Conservation (phyloP, 2,113 vertebrate species). For the Columba janthina region DNA sequence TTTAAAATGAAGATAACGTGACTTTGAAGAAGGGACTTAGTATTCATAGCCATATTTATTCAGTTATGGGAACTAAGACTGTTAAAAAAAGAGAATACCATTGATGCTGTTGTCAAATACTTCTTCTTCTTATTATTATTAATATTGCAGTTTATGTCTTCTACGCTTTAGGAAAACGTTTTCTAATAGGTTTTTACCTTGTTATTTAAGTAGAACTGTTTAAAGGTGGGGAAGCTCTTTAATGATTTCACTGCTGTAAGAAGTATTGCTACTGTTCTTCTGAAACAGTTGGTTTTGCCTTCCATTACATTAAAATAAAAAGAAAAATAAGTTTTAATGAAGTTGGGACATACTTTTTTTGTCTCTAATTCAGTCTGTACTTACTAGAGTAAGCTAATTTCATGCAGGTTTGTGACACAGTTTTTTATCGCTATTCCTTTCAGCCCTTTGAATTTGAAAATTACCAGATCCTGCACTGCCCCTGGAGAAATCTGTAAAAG, state of each 20-base stretch:
- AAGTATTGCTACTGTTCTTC: not conserved
- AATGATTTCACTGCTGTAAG: not conserved
- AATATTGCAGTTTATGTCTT: not conserved
- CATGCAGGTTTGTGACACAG: not conserved
- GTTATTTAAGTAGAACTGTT: not conserved
- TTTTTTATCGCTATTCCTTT: not conserved
- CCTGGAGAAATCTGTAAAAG: not conserved
- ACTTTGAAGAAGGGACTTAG: not conserved
- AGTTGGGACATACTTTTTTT: not conserved
- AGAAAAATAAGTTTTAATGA: not conserved
- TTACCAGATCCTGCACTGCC: not conserved
- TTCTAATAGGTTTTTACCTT: not conserved
- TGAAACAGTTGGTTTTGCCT: not conserved
- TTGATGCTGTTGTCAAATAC: not conserved
- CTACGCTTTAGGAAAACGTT: not conserved
- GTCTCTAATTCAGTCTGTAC: not conserved
- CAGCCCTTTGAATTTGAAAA: conserved; percentile 5
- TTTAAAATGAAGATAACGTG: not conserved
- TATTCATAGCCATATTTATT: not conserved
- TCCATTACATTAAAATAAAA: not conserved
- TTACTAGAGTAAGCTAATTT: not conserved
- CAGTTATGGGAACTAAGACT: not conserved
- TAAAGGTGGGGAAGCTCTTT: not conserved
- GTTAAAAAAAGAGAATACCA: not conserved
- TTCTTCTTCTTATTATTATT: not conserved